Evolutionary conservation across 2,113 vertebrate species (phyloP), one percentile per base, ranked within the genome.

Genomic region (Cyphomyrus plagiostoma): DNA sequence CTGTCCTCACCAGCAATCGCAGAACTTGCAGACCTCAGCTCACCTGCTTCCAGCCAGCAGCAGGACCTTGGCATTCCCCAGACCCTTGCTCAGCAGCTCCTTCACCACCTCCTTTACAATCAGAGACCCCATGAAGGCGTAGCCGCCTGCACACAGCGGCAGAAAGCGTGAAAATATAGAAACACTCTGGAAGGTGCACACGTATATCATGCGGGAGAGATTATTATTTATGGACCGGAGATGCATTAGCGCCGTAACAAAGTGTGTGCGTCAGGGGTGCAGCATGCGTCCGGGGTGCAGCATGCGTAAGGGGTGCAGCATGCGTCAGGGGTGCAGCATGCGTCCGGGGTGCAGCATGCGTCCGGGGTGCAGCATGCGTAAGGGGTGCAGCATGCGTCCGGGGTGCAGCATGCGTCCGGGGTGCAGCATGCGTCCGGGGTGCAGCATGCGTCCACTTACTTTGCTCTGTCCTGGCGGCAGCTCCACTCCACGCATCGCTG

Each of bases 41-140:
- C 83, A 99, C 98, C 98, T 99, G 97, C 98, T 99, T 90, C 98
- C 98, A 0, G 98, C 98, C 89, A 99, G 93, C 23, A 99, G 96
- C 87, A 99, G 94, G 49, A 99, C 97, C 92, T 98, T 99, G 0
- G 98, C 98, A 21, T 95, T 97, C 26, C 96, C 95, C 91, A 99
- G 96, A 21, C 98, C 98, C 93, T 96, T 97, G 91, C 91, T 96
- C 91, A 99, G 94, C 74, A 99, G 95, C 70, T 98, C 97, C 88
- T 97, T 98, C 49, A 99, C 96, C 70, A 99, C 98, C 92, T 99
- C 98, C 92, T 97, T 97, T 92, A 99, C 97, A 91, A 99, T 99
- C 93, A 99, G 95, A 3, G 98, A 96, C 39, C 98, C 98, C 98
- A 99, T 99, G 93, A 99, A 99, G 70, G 97, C 97, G 17, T 98